Percentiles rank a stretch among this genome's conserved stretches.
Conservation (phyloP, 2,113 vertebrate genomes). For the Oostethus manadensis region DNA sequence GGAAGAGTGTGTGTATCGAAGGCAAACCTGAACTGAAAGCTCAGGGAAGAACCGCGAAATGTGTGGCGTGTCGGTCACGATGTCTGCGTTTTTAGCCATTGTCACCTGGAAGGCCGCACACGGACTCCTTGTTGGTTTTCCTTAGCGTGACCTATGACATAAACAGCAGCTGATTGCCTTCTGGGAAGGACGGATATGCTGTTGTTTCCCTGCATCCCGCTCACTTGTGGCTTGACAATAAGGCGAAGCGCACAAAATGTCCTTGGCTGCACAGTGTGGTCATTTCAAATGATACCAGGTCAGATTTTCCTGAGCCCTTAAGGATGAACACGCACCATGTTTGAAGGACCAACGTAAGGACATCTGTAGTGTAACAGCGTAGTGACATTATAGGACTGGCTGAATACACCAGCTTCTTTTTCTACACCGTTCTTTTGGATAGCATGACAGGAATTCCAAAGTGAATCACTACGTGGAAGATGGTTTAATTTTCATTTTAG, state of each 20-base stretch:
- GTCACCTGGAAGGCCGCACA: constrained; percentile 28
- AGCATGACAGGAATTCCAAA: constrained; percentile 42
- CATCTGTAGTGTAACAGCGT: constrained; percentile 36
- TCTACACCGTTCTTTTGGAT: constrained; percentile 67
- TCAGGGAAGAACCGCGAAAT: constrained; percentile 46
- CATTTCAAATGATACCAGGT: constrained; percentile 34
- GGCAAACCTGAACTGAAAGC: constrained; percentile 6
- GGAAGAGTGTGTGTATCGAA: constrained; percentile 4
- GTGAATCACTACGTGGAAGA: constrained; percentile 36
- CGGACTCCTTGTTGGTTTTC: constrained; percentile 26
- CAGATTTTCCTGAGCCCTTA: constrained; percentile 39
- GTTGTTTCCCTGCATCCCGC: constrained; percentile 52
- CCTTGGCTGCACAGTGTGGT: constrained; percentile 50
- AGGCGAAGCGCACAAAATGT: constrained; percentile 62
- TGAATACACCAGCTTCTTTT: constrained; percentile 68
- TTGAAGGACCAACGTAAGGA: constrained; percentile 24
- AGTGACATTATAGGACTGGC: constrained; percentile 23
- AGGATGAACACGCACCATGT: constrained; percentile 25
- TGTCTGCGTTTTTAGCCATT: constrained; percentile 49
- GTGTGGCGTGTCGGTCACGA: constrained; percentile 51
- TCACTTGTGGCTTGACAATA: constrained; percentile 41
- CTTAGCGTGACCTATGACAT: constrained; percentile 31
- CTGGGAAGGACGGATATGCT: constrained; percentile 57
- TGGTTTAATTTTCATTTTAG: constrained; percentile 49
- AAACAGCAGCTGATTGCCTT: constrained; percentile 57